A percentile compares a stretch with the other conserved stretches of the same genome.
These are phyloP conservation scores for Sceliomorpha sp. DNA, from an alignment of 2,888 invertebrate species.

Conservation along the genomic window DNA sequence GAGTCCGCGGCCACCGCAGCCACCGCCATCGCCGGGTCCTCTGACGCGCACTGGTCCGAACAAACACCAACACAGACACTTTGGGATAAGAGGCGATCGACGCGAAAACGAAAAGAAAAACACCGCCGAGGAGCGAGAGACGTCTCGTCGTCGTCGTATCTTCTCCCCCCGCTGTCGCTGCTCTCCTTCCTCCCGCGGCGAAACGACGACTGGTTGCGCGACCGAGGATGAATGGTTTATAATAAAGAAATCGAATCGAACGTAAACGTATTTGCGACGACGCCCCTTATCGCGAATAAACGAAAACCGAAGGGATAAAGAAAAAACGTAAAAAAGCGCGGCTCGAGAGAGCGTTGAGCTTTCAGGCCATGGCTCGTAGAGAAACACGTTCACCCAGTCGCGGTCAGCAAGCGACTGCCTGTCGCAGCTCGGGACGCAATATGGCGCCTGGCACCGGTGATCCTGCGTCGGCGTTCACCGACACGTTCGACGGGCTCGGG, in stretches of 20 bases:
- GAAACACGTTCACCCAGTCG: constrained; percentile 73
- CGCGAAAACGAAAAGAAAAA: constrained; percentile 18
- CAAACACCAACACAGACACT: constrained; percentile 44
- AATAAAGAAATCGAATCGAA: no score
- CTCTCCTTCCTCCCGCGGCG: neutral
- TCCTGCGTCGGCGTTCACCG: constrained; percentile 34
- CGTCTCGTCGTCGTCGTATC: no score
- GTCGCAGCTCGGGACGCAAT: constrained; percentile 54
- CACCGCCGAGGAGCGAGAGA: constrained; percentile 5
- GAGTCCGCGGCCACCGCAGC: constrained; percentile 73
- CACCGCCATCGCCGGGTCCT: constrained; percentile 64
- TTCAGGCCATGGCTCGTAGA: constrained; percentile 70
- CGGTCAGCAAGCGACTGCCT: constrained; percentile 78
- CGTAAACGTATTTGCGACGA: no score
- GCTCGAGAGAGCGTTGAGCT: constrained; percentile 60
- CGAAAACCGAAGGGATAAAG: constrained; percentile 49
- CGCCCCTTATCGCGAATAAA: no score
- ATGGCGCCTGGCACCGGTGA: constrained; percentile 55
- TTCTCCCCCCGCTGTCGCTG: constrained; percentile 6
- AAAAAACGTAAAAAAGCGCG: constrained; percentile 51
- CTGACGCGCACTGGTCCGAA: constrained; percentile 34
- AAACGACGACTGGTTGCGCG: no score
- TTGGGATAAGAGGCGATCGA: constrained; percentile 9
- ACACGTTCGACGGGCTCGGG: constrained; percentile 9
- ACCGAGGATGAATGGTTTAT: no score